Evolutionary conservation across 2,888 invertebrate species (phyloP), one percentile per base, ranked within the genome.

Genomic region (Trissolcus japonicus): DNA sequence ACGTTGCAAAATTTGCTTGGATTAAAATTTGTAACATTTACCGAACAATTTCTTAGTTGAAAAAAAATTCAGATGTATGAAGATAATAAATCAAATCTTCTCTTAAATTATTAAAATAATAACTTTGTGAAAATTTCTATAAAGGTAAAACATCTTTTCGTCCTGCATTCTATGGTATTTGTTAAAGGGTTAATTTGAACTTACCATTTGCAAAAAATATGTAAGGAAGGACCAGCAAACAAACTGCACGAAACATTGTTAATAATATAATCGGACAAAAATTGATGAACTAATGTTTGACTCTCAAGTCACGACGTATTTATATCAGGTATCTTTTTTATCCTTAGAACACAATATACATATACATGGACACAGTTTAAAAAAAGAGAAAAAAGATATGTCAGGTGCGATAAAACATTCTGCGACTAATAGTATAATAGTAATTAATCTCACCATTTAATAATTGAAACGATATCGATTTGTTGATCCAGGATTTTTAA

Each of bases 401-500:
- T 14, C 2, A 9, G 35, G 2, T 35, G 35, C 2, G 46, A 46
- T 46, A 46, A 46, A 46, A n/a, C 6, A n/a, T 46, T 46, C 9
- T 46, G 46, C 46, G 46, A 46, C 14, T 46, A 46, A 46, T 46
- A 46, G 46, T 46, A 46, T 46, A 14, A 9, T 14, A 11, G 7
- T 46, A 46, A 16, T 14, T 16, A 46, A 46, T 46, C 46, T 46
- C 3, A 16, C 35, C 9, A 35, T 35, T 46, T 46, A 46, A 46
- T 46, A 46, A 43, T 14, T 46, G 11, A 35, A 46, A 46, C 11
- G 46, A 46, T 46, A 46, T 46, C 46, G 16, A 46, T 46, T 46
- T 46, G 46, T n/a, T 46, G 16, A 46, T 46, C 16, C 46, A 6
- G 14, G n/a, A 46, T 46, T n/a, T 16, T 46, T 16, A 14, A 46